Evolutionary conservation across 2,113 vertebrate species (phyloP), one percentile per base, ranked within the genome.

Genomic region (Gadus chalcogrammus): DNA sequence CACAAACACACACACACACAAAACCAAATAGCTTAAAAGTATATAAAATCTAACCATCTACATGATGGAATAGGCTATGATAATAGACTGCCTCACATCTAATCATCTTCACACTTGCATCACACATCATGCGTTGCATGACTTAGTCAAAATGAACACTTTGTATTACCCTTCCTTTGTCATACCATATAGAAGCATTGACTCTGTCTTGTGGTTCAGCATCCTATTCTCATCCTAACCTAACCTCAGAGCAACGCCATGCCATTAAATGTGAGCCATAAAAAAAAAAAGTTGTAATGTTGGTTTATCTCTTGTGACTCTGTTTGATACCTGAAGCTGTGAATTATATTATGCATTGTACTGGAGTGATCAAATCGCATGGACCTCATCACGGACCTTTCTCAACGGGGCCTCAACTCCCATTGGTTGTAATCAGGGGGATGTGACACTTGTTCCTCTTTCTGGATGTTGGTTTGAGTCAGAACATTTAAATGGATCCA

Each of bases 11-110:
- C 42, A 48, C 42, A 48, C 42, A 48, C 42, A 48, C 42, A 48
- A 7, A 35, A 35, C 4, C 31, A 82, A 74, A 42, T 58, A 71
- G 65, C 62, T 70, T 38, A 69, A 0, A 20, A 77, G 73, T 72
- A 74, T 13, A 61, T 20, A 77, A 74, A 68, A 20, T 71, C 24
- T 61, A 56, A 64, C 53, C 55, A 58, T 28, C 61, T 65, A 60
- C 28, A 64, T 70, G 42, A 75, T 70, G 55, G 31, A 78, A 82
- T 79, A 61, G 67, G 60, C 76, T 77, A 24, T 64, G 70, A 61
- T 60, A 0, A 7, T 35, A 0, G 6, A 31, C 12, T 73, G 68
- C 72, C 65, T 69, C 20, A 74, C 70, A 48, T 73, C 72, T 27
- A 22, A 52, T 53, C 16, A 27, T 64, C 15, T 66, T 22, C 52